Evolutionary conservation across 2,888 invertebrate genomes (phyloP).

Genomic region (Sphaerophoria taeniata): DNA sequence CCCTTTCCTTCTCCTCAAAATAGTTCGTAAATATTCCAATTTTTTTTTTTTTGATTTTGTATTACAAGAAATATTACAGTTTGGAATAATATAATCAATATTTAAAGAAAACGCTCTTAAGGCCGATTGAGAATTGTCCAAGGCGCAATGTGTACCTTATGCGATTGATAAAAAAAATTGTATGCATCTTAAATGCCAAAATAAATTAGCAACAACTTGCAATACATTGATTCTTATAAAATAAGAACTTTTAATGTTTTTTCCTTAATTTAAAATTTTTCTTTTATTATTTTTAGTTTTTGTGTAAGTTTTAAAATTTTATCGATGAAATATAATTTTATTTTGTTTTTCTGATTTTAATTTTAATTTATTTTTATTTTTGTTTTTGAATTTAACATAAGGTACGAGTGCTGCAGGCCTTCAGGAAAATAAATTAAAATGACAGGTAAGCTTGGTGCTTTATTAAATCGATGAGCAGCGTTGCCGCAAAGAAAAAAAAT

Average conservation of each 20-base stretch:
- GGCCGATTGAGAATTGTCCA: slow-evolving; percentile 16
- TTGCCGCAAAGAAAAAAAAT: too few species aligned
- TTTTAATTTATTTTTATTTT: background rate
- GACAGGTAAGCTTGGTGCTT: too few species aligned
- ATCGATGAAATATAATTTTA: background rate
- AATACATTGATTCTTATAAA: slow-evolving; percentile 49
- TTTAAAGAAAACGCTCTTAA: slow-evolving; percentile 15
- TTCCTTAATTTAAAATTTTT: slow-evolving; percentile 18
- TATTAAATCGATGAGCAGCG: too few species aligned
- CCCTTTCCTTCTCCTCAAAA: background rate
- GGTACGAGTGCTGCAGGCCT: too few species aligned
- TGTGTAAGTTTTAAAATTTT: too few species aligned
- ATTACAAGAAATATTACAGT: slow-evolving; percentile 60
- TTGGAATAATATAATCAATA: slow-evolving; percentile 25
- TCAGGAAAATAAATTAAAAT: too few species aligned
- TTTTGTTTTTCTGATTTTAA: background rate
- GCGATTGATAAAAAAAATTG: slow-evolving; percentile 49
- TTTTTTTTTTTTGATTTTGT: slow-evolving; percentile 61
- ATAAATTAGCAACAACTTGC: slow-evolving; percentile 43
- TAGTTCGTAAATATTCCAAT: background rate
- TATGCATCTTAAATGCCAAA: slow-evolving; percentile 70
- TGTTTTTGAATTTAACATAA: too few species aligned
- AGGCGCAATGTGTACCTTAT: slow-evolving; percentile 65
- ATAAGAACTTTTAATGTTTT: slow-evolving; percentile 9
- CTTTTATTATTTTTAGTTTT: too few species aligned